These are phyloP conservation scores for Elysia chlorotica DNA, from an alignment of 1,140 invertebrate species.

Conservation along the genomic window DNA sequence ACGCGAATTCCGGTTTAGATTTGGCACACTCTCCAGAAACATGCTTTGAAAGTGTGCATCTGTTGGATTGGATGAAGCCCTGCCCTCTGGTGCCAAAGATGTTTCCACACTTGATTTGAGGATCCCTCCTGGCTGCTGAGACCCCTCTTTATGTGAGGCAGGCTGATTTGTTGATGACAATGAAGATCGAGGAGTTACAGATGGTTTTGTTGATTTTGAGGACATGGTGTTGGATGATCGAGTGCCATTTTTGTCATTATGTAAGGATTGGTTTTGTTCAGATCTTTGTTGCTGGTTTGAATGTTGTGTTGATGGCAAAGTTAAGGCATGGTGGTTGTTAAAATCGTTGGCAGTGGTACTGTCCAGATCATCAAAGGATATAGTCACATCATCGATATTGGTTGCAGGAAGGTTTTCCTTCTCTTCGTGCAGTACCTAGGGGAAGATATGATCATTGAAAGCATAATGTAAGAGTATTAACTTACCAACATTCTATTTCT, in stretches of 20 bases:
- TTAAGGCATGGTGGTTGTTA: too few species aligned
- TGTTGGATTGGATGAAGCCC: conserved; percentile 17
- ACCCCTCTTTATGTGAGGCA: too few species aligned
- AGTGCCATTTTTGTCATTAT: too few species aligned
- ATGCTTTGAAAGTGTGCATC: conserved; percentile 42
- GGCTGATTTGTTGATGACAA: too few species aligned
- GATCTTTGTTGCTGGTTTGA: too few species aligned
- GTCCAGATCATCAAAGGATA: conserved; percentile 39
- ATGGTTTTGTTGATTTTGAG: neutral
- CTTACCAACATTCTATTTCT: too few species aligned
- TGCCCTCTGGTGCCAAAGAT: conserved; percentile 22
- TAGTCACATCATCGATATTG: conserved; percentile 52
- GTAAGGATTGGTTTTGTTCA: too few species aligned
- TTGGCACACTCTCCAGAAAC: conserved; percentile 38
- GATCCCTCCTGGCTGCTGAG: neutral
- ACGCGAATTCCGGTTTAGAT: neutral
- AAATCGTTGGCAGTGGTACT: too few species aligned
- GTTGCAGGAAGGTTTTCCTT: conserved; percentile 43
- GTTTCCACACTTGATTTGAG: conserved; percentile 37
- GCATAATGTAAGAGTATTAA: too few species aligned
- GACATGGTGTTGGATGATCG: neutral
- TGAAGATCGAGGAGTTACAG: neutral
- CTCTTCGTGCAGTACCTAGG: conserved; percentile 47
- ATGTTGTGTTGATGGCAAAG: too few species aligned
- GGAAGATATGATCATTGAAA: too few species aligned